Base-by-base conservation (phyloP, 1,140 invertebrate genomes). In the Plectus sambesii region DNA sequence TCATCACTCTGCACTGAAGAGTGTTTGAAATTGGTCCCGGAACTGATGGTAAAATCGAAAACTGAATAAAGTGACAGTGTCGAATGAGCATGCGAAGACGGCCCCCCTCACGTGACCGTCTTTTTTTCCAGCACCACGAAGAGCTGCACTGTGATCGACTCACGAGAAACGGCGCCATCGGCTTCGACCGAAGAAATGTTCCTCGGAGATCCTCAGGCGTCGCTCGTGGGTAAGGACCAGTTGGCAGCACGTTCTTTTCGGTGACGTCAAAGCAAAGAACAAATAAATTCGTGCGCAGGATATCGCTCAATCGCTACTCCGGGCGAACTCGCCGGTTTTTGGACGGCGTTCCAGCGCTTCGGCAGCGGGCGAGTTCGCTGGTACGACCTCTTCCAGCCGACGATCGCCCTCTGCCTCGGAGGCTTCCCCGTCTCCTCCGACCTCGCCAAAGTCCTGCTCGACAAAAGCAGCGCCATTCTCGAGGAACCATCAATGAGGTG, bases 241-340 rank as follows among this genome's bases (percentile, higher is more conserved):
- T 20, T 23, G 36, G 27, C 20, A 25, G 41, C 19, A 49, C 19
- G 5, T n/a, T n/a, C n/a, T n/a, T n/a, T n/a, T n/a, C 20, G 15
- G 12, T 9, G 2, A 43, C 39, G n/a, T 43, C 40, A 53, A 5
- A 37, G 51, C 23, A 48, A 33, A 19, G 36, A 25, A n/a, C n/a
- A n/a, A n/a, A n/a, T n/a, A n/a, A n/a, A n/a, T 42, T 26, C 47
- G 9, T 43, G n/a, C 22, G 23, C 53, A 78, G 87, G 87, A 49
- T 77, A 79, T 1, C 62, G 86, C 6, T 73, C 87, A 3, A 79
- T 89, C 20, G 85, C 78, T 0, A 83, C 93, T 8, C 89, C 89
- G 3, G 90, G 89, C 2, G 88, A 94, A 71, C 62, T 93, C 1
- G 79, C 79, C 48, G 90, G 88, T 2, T 88, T 88, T 64, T 83